Conservation (phyloP, 2,113 vertebrate genomes). For the Gymnocephalus cernua region DNA sequence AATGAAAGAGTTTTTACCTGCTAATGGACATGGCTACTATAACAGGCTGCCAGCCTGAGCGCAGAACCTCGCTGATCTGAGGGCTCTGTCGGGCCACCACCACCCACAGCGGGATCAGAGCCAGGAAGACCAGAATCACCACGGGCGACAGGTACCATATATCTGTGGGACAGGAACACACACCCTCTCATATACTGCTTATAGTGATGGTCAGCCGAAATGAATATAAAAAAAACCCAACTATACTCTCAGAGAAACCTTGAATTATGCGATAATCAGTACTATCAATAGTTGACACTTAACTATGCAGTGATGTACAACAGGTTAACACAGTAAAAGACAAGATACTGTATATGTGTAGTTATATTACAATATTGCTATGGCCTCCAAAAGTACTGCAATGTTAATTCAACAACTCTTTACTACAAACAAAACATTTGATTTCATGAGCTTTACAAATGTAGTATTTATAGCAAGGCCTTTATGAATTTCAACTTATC, state of each 20-base stretch:
- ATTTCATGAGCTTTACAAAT: background rate
- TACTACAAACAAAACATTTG: background rate
- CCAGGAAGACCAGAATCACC: constrained; percentile 87
- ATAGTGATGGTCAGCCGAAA: background rate
- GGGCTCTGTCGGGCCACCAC: constrained; percentile 87
- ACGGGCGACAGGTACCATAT: constrained; percentile 87
- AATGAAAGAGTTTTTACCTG: constrained; percentile 84
- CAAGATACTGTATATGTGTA: background rate
- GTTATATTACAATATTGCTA: background rate
- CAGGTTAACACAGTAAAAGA: background rate
- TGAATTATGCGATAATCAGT: background rate
- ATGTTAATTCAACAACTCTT: background rate
- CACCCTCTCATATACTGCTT: background rate
- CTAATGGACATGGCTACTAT: constrained; percentile 95
- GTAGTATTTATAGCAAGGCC: background rate
- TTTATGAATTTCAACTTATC: no score
- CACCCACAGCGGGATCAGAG: constrained; percentile 92
- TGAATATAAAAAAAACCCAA: background rate
- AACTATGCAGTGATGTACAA: background rate
- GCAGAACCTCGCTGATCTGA: constrained; percentile 88
- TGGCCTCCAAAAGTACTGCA: background rate
- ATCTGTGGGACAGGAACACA: constrained; percentile 77
- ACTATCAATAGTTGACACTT: background rate
- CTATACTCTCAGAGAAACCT: background rate
- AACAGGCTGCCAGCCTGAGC: constrained; percentile 95